Evolutionary conservation across 2,797 vertebrate species (phyloP).

Genomic region (Phoebastria nigripes): DNA sequence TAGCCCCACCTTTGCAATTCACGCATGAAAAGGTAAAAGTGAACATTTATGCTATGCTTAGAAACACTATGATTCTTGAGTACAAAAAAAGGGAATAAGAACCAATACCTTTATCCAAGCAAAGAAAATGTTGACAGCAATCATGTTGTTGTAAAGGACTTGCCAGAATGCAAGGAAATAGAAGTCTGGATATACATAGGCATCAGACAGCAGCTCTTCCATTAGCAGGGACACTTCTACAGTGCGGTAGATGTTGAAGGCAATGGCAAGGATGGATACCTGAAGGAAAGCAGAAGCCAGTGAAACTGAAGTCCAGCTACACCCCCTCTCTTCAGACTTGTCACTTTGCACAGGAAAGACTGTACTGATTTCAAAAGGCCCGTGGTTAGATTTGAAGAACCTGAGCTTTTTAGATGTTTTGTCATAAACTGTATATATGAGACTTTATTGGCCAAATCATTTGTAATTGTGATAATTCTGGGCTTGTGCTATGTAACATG

Average conservation of each 20-base stretch:
- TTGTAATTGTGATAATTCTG: neutral
- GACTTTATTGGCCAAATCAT: neutral
- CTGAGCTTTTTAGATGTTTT: neutral
- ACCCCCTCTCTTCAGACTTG: neutral
- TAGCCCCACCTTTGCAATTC: neutral
- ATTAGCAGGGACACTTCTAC: constrained; percentile 40
- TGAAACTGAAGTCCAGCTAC: neutral
- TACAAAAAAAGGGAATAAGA: neutral
- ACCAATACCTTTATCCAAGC: constrained; percentile 71
- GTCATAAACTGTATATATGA: rapidly evolving
- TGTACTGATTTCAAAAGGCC: neutral
- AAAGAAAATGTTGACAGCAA: constrained; percentile 72
- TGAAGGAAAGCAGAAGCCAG: constrained; percentile 21
- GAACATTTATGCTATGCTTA: neutral
- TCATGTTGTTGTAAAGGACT: constrained; percentile 59
- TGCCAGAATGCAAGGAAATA: constrained; percentile 69
- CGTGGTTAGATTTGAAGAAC: neutral
- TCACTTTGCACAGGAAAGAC: neutral
- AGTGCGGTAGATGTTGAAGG: constrained; percentile 58
- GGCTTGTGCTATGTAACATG: neutral
- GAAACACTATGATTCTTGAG: neutral
- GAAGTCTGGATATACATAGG: constrained; percentile 61
- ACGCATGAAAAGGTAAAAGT: neutral
- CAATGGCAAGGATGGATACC: constrained; percentile 63
- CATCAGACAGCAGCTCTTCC: constrained; percentile 55